A percentile compares a stretch with the other conserved stretches of the same genome.
Evolutionary conservation across 2,888 invertebrate genomes (phyloP).

Genomic region (Drosophila conformis): DNA sequence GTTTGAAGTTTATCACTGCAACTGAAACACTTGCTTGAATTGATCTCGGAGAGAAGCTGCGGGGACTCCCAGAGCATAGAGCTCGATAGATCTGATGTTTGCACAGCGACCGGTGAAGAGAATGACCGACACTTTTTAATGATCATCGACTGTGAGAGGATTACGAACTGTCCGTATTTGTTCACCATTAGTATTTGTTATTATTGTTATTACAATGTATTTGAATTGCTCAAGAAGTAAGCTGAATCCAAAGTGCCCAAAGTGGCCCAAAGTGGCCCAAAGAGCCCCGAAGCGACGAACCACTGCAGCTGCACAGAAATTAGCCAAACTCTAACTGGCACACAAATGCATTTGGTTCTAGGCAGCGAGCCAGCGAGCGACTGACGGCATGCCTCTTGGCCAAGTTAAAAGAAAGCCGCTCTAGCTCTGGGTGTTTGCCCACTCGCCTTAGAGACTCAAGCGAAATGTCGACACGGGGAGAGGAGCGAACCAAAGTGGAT

Average conservation of each 20-base stretch:
- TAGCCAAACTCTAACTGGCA: conserved; percentile 81
- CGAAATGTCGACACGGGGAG: background rate
- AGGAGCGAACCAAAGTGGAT: conserved; percentile 20
- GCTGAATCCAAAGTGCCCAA: conserved; percentile 50
- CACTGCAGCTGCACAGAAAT: conserved; percentile 72
- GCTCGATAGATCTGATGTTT: conserved; percentile 15
- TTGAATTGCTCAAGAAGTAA: conserved; percentile 81
- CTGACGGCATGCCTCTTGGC: conserved; percentile 52
- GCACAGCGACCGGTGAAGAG: conserved; percentile 19
- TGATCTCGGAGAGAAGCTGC: conserved; percentile 1
- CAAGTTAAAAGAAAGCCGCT: conserved; percentile 77
- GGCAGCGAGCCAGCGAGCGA: conserved; percentile 31
- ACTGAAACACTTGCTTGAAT: conserved; percentile 44
- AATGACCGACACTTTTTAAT: conserved; percentile 78
- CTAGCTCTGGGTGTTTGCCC: conserved; percentile 56
- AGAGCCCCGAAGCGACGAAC: conserved; percentile 36
- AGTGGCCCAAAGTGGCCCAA: conserved; percentile 51
- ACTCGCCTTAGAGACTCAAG: conserved; percentile 52
- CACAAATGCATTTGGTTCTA: conserved; percentile 78
- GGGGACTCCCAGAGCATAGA: background rate
- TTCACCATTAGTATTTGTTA: conserved; percentile 82
- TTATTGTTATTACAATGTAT: conserved; percentile 83
- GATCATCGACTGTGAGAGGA: conserved; percentile 58
- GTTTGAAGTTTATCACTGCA: conserved; percentile 34
- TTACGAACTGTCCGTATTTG: conserved; percentile 67